Evolutionary conservation across 2,888 invertebrate genomes (phyloP).

Genomic region (Neoitamus cyanurus): DNA sequence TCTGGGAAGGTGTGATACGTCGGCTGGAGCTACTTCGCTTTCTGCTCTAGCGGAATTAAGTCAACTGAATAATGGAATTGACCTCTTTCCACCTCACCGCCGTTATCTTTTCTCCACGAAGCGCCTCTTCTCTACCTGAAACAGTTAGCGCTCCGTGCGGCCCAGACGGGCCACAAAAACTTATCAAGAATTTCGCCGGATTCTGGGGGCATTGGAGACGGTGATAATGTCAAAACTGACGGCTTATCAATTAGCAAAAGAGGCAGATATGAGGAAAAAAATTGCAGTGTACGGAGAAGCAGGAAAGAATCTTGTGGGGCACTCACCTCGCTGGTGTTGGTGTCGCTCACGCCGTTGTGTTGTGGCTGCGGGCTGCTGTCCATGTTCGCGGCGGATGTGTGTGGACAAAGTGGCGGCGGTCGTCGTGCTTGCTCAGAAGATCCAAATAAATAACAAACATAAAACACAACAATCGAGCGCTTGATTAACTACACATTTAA

Average conservation of each 20-base stretch:
- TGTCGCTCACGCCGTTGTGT: constrained; percentile 48
- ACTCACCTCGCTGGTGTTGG: constrained; percentile 47
- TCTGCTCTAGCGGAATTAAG: constrained; percentile 1
- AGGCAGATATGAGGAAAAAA: background rate
- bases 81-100: constrained; percentile 11
- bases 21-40: background rate
- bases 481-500: constrained; percentile 34
- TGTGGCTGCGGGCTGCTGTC: constrained; percentile 45
- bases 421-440: constrained; percentile 7
- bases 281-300: background rate
- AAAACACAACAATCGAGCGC: constrained; percentile 27
- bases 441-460: constrained; percentile 41
- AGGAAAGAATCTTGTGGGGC: background rate
- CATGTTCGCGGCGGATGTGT: constrained; percentile 38
- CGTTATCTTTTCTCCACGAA: background rate
- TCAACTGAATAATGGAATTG: constrained; percentile 6
- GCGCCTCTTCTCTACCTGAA: background rate
- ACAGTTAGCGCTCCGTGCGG: background rate
- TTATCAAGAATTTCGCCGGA: background rate
- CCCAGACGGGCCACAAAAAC: background rate
- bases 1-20: background rate
- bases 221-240: constrained; percentile 1
- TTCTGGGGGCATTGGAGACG: background rate
- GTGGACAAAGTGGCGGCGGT: background rate
- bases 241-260: background rate